Evolutionary conservation across 2,797 vertebrate genomes (phyloP).

Genomic region (Liparis tanakae): DNA sequence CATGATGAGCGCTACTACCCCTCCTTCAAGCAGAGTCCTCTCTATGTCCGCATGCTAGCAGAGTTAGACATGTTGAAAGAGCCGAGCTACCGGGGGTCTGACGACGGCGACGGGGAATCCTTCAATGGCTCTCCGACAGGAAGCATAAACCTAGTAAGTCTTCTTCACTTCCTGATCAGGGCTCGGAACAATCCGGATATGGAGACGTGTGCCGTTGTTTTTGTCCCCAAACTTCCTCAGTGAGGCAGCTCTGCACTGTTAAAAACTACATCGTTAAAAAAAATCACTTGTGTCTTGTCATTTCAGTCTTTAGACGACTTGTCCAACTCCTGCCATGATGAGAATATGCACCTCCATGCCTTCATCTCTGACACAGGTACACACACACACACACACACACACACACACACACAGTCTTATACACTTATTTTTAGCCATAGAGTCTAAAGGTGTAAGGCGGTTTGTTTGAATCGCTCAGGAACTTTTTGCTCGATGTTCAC

Average conservation of each 20-base stretch:
- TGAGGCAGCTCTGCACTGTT: background rate
- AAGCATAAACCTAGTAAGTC: conserved; percentile 94
- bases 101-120: conserved; percentile 95
- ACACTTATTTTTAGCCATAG: background rate
- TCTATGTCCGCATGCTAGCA: conserved; percentile 97
- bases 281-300: conserved; percentile 37
- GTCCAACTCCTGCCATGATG: conserved; percentile 91
- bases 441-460: background rate
- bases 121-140: conserved; percentile 97
- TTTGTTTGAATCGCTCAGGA: background rate
- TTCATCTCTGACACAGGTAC: conserved; percentile 98
- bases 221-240: background rate
- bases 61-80: conserved; percentile 99
- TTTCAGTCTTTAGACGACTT: conserved; percentile 96
- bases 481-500: background rate
- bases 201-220: background rate
- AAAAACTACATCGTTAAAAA: background rate
- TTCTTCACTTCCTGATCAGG: background rate
- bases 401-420: too few species aligned
- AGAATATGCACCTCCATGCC: conserved; percentile 90
- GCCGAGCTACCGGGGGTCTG: conserved; percentile 96
- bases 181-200: background rate
- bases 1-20: conserved; percentile 96
- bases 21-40: conserved; percentile 93
- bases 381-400: conserved; percentile 16